A percentile compares a stretch with the other conserved stretches of the same genome.
Evolutionary conservation across 2,888 invertebrate genomes (phyloP).

Genomic region (Drosophila subsilvestris): DNA sequence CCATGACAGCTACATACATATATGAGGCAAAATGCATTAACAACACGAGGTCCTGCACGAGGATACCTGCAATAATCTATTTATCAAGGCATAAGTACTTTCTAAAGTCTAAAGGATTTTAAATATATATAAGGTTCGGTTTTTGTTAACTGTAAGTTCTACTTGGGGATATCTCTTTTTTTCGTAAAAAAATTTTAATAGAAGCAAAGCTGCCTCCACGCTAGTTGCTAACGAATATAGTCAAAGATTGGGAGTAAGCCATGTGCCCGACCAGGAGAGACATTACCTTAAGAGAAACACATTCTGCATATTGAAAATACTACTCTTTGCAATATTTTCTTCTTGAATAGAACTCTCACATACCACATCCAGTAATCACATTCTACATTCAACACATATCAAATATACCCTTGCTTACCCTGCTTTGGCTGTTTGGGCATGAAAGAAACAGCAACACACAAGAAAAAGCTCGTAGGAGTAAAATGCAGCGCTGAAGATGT

Average conservation of each 20-base stretch:
- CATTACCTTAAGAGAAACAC: no score
- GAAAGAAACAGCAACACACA: slow-evolving; percentile 40
- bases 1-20: slow-evolving; percentile 31
- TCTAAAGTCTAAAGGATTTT: no score
- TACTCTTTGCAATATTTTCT: no score
- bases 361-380: neutral
- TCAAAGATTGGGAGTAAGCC: no score
- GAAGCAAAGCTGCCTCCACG: no score
- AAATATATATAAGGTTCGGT: no score
- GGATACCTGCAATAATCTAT: neutral
- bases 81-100: neutral
- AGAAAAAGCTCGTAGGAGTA: slow-evolving; percentile 74
- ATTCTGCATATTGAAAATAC: no score
- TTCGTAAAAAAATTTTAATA: no score
- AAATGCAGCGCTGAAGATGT: slow-evolving; percentile 72
- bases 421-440: slow-evolving; percentile 8
- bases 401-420: slow-evolving; percentile 19
- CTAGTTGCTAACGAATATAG: no score
- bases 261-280: no score
- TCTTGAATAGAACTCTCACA: neutral
- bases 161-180: no score
- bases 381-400: neutral
- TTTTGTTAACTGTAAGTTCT: no score
- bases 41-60: neutral
- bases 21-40: neutral